These are phyloP conservation scores for Caracal caracal DNA, from an alignment of 2,113 vertebrate species.

Conservation along the genomic window DNA sequence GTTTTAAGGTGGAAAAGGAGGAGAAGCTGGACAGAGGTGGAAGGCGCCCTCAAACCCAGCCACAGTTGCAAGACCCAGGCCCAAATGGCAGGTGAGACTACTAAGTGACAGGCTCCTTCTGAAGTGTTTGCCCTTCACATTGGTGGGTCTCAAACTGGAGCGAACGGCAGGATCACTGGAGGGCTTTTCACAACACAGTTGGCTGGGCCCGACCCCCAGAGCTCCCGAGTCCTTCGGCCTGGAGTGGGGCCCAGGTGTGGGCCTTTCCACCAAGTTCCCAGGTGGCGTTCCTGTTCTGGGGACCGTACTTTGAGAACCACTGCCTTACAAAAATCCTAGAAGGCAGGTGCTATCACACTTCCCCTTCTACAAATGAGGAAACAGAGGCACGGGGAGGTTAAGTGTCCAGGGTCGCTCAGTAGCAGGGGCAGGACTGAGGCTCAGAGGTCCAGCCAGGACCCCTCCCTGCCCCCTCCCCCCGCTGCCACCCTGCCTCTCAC, in stretches of 20 bases:
- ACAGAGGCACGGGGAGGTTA: not conserved
- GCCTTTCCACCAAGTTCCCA: not conserved
- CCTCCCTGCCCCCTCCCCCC: too few relatives aligned
- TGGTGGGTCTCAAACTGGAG: not conserved
- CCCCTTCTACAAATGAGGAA: not conserved
- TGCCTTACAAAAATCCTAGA: not conserved
- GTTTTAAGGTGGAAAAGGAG: not conserved
- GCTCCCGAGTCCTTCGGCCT: not conserved
- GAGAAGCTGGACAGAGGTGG: not conserved
- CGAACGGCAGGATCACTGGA: accelerated
- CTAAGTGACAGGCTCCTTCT: not conserved
- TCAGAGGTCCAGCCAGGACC: not conserved
- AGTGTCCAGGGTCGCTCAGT: not conserved
- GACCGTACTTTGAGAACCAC: not conserved
- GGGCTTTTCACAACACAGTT: not conserved
- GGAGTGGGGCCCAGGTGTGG: not conserved
- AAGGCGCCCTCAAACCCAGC: not conserved
- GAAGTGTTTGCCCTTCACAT: not conserved
- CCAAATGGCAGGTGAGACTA: accelerated
- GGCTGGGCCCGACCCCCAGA: not conserved
- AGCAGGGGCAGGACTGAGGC: not conserved
- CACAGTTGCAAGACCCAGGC: not conserved
- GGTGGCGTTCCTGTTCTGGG: accelerated
- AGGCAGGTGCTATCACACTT: not conserved
- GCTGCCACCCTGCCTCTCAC: not conserved